Base-by-base conservation (phyloP, 2,797 vertebrate genomes). In the Hephaestus fuliginosus region DNA sequence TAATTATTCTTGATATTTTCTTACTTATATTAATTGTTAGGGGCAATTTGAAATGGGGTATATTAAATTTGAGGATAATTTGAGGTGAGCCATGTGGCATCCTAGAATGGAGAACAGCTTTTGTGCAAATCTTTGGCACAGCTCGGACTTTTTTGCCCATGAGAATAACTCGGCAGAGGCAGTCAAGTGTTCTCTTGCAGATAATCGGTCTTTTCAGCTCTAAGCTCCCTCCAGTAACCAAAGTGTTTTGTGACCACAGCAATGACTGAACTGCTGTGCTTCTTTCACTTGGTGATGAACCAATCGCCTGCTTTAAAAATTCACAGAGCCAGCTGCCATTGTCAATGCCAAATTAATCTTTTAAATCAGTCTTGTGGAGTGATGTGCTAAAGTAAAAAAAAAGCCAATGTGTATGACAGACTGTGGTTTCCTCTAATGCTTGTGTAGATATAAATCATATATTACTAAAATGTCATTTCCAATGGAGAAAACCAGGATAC, bases 101-200 rank as follows among this genome's bases (percentile, higher is more conserved):
- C 65, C 81, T 25, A 57, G 48, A 76, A 56, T 6, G 7, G 44
- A 52, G 76, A 74, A 51, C 76, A 72, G 73, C 56, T 81, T 85
- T 77, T 81, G 80, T 88, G 80, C 46, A 78, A 70, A 77, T 78
- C 81, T 15, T 39, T 85, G 78, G 82, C 80, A 83, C 33, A 56
- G 68, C 53, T 77, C 20, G 0, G 18, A 46, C 57, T 66, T 74
- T 76, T 62, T 22, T 7, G 3, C 76, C 70, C 71, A 64, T 80
- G 74, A 83, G 80, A 82, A 80, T 78, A 80, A 81, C 62, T 88
- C 39, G 1, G 49, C 69, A 70, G 60, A 79, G 58, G 57, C 66
- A 67, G 64, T 76, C 69, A 77, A 81, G 74, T 78, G 78, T 85
- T 82, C 76, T 80, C 49, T 74, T 64, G 66, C 63, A 83, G 81